Evolutionary conservation across 2,113 vertebrate species (phyloP).

Genomic region (Elachura formosa): DNA sequence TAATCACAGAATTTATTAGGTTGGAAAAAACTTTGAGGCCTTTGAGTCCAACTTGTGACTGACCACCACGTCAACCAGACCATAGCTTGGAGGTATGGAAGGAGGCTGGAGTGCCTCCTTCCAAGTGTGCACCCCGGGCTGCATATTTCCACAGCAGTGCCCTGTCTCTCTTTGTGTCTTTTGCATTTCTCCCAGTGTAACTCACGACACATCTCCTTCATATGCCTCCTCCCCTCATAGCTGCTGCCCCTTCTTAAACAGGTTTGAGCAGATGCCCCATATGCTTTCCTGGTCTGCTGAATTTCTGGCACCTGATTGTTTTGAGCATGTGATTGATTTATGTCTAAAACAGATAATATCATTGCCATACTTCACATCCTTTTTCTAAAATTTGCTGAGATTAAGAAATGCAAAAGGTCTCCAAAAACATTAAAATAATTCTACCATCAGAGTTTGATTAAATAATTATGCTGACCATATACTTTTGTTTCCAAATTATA

Average conservation of each 20-base stretch:
- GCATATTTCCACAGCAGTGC: not conserved
- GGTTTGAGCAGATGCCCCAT: not conserved
- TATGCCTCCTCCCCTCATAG: accelerated
- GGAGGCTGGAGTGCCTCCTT: not conserved
- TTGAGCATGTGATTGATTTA: not conserved
- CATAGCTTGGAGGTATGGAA: too few relatives aligned
- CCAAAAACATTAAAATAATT: not conserved
- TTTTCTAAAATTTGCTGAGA: not conserved
- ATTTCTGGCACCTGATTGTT: not conserved
- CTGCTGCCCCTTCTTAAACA: not conserved
- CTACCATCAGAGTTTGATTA: not conserved
- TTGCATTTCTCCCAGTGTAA: not conserved
- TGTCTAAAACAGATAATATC: not conserved
- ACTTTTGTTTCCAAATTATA: not conserved
- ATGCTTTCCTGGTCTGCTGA: not conserved
- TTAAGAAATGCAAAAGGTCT: not conserved
- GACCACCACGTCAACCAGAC: not conserved
- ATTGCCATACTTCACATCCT: accelerated
- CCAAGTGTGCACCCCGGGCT: not conserved
- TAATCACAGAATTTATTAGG: not conserved
- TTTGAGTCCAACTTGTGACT: not conserved
- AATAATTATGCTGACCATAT: not conserved
- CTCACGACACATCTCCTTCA: not conserved
- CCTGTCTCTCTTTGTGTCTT: accelerated
- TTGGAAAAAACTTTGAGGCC: not conserved